Percentiles rank a stretch among this genome's conserved stretches.
These are phyloP conservation scores for Megaceryle torquata DNA, from an alignment of 2,113 vertebrate species.

Conservation along the genomic window DNA sequence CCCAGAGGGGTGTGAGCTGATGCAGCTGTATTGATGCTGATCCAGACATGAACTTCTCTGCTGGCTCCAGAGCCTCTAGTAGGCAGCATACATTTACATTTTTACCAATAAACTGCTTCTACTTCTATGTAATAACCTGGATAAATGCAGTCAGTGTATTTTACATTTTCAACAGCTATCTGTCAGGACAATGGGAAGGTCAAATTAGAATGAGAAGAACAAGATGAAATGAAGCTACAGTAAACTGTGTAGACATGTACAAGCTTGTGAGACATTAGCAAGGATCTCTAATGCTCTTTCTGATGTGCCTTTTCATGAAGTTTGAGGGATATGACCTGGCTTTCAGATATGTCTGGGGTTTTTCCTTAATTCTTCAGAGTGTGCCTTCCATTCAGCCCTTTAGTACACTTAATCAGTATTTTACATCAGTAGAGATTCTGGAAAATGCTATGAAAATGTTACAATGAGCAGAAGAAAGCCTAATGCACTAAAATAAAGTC, in stretches of 20 bases:
- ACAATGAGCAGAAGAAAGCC: neutral
- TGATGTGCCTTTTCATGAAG: neutral
- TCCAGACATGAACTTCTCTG: neutral
- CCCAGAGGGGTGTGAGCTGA: constrained; percentile 54
- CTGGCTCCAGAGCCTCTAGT: neutral
- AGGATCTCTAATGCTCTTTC: neutral
- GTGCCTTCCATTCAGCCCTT: rapidly evolving
- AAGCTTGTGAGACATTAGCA: neutral
- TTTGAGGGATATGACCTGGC: neutral
- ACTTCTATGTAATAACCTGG: neutral
- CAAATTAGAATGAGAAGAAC: neutral
- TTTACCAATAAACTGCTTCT: neutral
- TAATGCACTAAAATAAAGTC: neutral
- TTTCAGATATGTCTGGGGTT: neutral
- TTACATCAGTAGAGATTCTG: neutral
- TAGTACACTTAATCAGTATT: neutral
- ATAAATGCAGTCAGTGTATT: neutral
- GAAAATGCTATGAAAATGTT: neutral
- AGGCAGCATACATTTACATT: neutral
- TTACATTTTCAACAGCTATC: neutral
- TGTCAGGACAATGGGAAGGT: neutral
- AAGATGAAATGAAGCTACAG: neutral
- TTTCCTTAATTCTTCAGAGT: neutral
- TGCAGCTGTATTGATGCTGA: constrained; percentile 41
- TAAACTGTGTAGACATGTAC: neutral